Percentiles rank a stretch among this genome's conserved stretches.
Conservation (phyloP, 2,113 vertebrate species). For the Cygnus atratus region DNA sequence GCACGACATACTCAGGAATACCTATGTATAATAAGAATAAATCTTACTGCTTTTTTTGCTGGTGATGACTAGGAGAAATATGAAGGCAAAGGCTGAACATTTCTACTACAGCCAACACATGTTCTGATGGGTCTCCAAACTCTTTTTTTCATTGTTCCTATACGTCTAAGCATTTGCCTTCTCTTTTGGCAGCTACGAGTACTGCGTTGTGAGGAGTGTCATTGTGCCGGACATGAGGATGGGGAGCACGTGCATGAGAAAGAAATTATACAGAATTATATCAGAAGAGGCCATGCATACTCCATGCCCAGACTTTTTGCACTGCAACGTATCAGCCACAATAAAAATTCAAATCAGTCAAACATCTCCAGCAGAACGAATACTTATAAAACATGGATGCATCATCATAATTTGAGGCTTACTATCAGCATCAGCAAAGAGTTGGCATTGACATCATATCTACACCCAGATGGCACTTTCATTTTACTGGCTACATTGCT, state of each 20-base stretch:
- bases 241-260: neutral
- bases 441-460: slow-evolving; percentile 73
- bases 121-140: slow-evolving; percentile 3
- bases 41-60: slow-evolving; percentile 11
- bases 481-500: slow-evolving; percentile 74
- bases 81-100: neutral
- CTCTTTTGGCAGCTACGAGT: neutral
- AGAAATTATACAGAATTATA: slow-evolving; percentile 40
- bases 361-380: slow-evolving; percentile 63
- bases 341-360: slow-evolving; percentile 78
- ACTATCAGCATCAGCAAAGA: slow-evolving; percentile 67
- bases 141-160: neutral
- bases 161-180: slow-evolving; percentile 21
- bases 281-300: slow-evolving; percentile 27
- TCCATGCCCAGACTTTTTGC: slow-evolving; percentile 59
- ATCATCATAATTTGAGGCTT: slow-evolving; percentile 72
- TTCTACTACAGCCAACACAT: neutral
- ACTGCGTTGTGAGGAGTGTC: neutral
- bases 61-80: slow-evolving; percentile 57
- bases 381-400: slow-evolving; percentile 68
- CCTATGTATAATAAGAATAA: slow-evolving; percentile 30
- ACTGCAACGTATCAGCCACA: slow-evolving; percentile 54
- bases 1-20: neutral
- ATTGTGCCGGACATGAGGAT: neutral
- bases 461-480: slow-evolving; percentile 78